Base-by-base conservation (phyloP, 2,113 vertebrate genomes). In the Hemiprocne comata region DNA sequence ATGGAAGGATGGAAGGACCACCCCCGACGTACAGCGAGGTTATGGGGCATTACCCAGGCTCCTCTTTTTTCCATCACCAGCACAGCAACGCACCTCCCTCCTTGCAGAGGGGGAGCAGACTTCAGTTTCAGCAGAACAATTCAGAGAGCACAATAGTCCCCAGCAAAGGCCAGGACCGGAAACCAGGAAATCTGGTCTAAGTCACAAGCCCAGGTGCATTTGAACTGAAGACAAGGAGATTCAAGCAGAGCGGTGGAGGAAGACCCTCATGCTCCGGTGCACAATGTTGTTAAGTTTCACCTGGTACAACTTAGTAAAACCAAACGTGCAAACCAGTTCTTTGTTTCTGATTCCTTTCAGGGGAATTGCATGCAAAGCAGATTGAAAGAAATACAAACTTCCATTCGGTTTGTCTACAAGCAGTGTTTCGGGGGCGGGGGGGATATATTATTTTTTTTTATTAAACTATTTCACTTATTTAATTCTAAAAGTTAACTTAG, bases 11-110 rank as follows among this genome's bases (percentile, higher is more conserved):
- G 98, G 99, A 99, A 95, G 99, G 99, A 60, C 99, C 99, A 8
- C 99, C 99, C 26, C 99, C 99, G 3, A 98, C 99, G 1, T 99
- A 99, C 98, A 99, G 98, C n/a, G 99, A 99, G 98, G 99, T 99
- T 96, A 99, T 99, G 98, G 98, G 99, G 91, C 98, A 98, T 96
- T 99, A 98, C 95, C 99, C 98, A 4, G 98, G 99, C 89, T 98
- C 99, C 71, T 97, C 99, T 16, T 98, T 99, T 98, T 99, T 99
- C 98, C 98, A 99, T 95, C 99, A 99, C 98, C 99, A 99, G 99
- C 99, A 99, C 98, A 98, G 98, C 98, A 98, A 98, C 94, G 96
- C 98, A 53, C 97, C 98, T 93, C 95, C 97, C 97, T 97, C 97
- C 51, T 97, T 97, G 9, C 98, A 98, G 92, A 98, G 98, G 81